Conservation (phyloP, 2,113 vertebrate species). For the Lycaon pictus region DNA sequence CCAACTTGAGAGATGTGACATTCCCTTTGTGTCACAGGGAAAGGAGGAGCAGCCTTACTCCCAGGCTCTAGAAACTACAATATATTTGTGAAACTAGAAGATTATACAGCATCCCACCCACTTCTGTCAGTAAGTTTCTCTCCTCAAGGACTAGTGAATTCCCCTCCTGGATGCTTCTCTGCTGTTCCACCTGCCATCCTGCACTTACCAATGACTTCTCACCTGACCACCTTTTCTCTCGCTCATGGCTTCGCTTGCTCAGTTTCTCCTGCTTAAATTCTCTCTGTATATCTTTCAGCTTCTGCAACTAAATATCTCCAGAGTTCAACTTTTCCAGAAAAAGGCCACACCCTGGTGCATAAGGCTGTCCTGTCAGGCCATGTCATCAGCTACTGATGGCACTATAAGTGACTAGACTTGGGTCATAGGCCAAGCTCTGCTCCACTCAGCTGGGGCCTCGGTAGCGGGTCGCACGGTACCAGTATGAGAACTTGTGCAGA, state of each 20-base stretch:
- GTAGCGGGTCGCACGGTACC: not conserved
- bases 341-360: not conserved
- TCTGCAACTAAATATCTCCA: not conserved
- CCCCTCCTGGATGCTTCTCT: not conserved
- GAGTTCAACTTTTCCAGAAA: conserved; percentile 12
- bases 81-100: not conserved
- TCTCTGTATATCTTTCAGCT: not conserved
- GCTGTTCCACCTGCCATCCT: not conserved
- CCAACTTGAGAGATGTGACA: too few relatives aligned
- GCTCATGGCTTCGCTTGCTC: not conserved
- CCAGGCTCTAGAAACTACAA: not conserved
- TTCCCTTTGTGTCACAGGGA: too few relatives aligned
- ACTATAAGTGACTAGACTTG: not conserved
- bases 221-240: not conserved
- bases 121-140: not conserved
- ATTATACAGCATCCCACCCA: not conserved
- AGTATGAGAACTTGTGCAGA: not conserved
- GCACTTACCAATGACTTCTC: not conserved
- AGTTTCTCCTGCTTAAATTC: not conserved
- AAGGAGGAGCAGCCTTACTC: not conserved
- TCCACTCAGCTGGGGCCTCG: not conserved
- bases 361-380: not conserved
- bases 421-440: not conserved
- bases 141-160: not conserved
- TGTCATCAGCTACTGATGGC: not conserved